Percentiles rank a stretch among this genome's conserved stretches.
Evolutionary conservation across 2,888 invertebrate genomes (phyloP).

Genomic region (Lymantria monacha): DNA sequence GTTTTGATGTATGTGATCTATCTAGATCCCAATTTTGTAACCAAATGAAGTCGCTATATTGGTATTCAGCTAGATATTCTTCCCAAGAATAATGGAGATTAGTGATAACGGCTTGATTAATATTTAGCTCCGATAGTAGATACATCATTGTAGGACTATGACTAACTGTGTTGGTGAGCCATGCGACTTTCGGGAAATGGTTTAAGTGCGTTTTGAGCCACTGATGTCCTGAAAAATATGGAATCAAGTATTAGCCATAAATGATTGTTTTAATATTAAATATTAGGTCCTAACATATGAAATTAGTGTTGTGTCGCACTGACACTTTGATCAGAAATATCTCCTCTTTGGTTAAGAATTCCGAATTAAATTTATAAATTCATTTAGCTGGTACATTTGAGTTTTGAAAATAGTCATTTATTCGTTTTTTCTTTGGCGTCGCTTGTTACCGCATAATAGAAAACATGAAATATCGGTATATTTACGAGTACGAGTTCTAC

Average conservation of each 20-base stretch:
- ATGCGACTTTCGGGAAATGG: conserved; percentile 89
- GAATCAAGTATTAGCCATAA: conserved; percentile 1
- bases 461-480: too few relatives aligned
- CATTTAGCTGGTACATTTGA: too few relatives aligned
- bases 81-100: conserved; percentile 97
- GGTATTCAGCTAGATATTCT: conserved; percentile 92
- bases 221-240: conserved; percentile 87
- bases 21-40: conserved; percentile 89
- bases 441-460: too few relatives aligned
- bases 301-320: too few relatives aligned
- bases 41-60: conserved; percentile 95
- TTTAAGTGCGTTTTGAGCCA: conserved; percentile 92
- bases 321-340: too few relatives aligned
- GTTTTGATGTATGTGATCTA: conserved; percentile 38
- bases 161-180: conserved; percentile 98
- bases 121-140: conserved; percentile 89
- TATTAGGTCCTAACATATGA: too few relatives aligned
- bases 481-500: too few relatives aligned
- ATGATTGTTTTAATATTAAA: too few relatives aligned
- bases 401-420: too few relatives aligned
- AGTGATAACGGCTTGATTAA: conserved; percentile 92
- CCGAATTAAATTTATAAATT: too few relatives aligned
- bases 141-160: conserved; percentile 96
- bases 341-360: too few relatives aligned
- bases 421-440: too few relatives aligned